Evolutionary conservation across 2,113 vertebrate species (phyloP).

Genomic region (Ctenomys sociabilis): DNA sequence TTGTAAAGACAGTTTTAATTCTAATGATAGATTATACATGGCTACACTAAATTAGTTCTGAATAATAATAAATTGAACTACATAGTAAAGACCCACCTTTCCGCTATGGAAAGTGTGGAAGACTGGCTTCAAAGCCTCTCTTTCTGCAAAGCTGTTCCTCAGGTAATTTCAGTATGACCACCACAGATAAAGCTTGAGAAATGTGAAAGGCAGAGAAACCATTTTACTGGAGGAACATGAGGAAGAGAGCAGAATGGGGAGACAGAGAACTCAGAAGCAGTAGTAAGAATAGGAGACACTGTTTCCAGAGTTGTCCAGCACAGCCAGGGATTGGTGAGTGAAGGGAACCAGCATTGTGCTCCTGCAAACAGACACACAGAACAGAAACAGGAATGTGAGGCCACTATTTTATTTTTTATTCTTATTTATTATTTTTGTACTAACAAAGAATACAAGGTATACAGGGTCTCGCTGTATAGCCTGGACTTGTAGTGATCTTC

Average conservation of each 20-base stretch:
- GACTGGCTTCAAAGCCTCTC: background rate
- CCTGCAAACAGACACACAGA: background rate
- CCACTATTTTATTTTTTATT: background rate
- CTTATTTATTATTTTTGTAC: no score
- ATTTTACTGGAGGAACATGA: background rate
- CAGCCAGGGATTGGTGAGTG: background rate
- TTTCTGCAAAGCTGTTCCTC: background rate
- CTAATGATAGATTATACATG: background rate
- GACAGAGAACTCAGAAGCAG: no score
- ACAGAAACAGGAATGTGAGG: background rate
- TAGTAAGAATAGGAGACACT: no score
- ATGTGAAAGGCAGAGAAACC: background rate
- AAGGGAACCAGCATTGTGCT: background rate
- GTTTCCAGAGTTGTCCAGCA: no score
- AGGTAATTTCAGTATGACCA: background rate
- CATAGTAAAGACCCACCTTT: background rate
- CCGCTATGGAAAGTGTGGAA: background rate
- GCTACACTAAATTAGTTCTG: background rate
- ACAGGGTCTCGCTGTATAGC: no score
- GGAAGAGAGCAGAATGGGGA: background rate
- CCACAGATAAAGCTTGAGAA: background rate
- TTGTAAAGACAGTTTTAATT: background rate
- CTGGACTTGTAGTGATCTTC: no score
- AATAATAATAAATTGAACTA: background rate
- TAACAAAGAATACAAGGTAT: no score